Evolutionary conservation across 1,140 invertebrate species (phyloP).

Genomic region (Plectrocnemia conspersa): DNA sequence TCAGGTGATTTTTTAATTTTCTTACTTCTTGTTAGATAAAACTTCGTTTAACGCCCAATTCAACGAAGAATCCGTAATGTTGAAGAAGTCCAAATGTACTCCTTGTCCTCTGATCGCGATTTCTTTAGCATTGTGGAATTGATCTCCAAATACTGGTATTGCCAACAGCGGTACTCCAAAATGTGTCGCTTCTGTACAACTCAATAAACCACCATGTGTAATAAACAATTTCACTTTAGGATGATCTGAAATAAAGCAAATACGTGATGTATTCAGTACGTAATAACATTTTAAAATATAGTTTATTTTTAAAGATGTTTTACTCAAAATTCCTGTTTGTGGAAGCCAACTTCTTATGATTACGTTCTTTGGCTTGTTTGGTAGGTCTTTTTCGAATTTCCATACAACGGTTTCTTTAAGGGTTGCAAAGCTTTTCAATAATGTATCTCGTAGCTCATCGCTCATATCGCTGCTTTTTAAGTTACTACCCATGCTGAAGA

Average conservation of each 20-base stretch:
- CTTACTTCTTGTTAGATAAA: conserved; percentile 16
- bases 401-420: conserved; percentile 60
- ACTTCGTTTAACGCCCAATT: conserved; percentile 12
- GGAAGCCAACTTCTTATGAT: conserved; percentile 64
- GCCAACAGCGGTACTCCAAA: conserved; percentile 48
- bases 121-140: conserved; percentile 26
- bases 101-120: conserved; percentile 13
- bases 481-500: conserved; percentile 62
- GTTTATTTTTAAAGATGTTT: not conserved
- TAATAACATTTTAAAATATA: not conserved
- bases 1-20: not conserved
- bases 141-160: conserved; percentile 38
- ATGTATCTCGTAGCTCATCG: conserved; percentile 40
- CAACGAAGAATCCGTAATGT: conserved; percentile 12
- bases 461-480: conserved; percentile 51
- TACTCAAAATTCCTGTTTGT: conserved; percentile 60
- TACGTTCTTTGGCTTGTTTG: conserved; percentile 56
- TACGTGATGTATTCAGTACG: not conserved
- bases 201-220: conserved; percentile 50
- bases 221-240: conserved; percentile 47
- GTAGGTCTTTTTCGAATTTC: conserved; percentile 60
- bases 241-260: conserved; percentile 27
- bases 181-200: conserved; percentile 46
- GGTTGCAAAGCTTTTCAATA: conserved; percentile 52
- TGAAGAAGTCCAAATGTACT: conserved; percentile 6